A percentile compares a stretch with the other conserved stretches of the same genome.
Evolutionary conservation across 2,888 invertebrate genomes (phyloP).

Genomic region (Caenorhabditis macrosperma): DNA sequence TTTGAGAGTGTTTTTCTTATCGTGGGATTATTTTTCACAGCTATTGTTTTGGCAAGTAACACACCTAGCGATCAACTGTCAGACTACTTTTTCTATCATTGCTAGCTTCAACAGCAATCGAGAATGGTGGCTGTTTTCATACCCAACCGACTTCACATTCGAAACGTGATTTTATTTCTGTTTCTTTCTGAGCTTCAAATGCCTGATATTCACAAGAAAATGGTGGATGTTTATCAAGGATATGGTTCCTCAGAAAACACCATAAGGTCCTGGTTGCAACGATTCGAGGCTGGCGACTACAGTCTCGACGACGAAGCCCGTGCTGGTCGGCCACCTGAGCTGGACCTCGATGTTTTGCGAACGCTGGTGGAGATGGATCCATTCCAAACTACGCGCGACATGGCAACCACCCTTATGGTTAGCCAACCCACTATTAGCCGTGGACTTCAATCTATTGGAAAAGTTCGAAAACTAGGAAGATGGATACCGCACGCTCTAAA

Average conservation of each 20-base stretch:
- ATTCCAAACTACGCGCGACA: background rate
- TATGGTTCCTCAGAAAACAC: background rate
- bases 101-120: too few species aligned
- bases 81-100: too few species aligned
- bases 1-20: too few species aligned
- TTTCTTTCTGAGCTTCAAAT: background rate
- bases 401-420: background rate
- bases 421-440: background rate
- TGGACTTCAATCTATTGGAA: too few species aligned
- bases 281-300: constrained; percentile 5
- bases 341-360: background rate
- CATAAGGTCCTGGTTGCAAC: background rate
- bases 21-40: too few species aligned
- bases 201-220: background rate
- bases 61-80: too few species aligned
- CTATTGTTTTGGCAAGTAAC: too few species aligned
- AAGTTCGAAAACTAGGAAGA: too few species aligned
- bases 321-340: constrained; percentile 6
- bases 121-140: too few species aligned
- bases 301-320: background rate
- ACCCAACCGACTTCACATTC: background rate
- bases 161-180: background rate
- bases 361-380: background rate
- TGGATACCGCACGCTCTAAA: background rate
- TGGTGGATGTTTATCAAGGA: background rate